These are phyloP conservation scores for Rhyacophila evoluta DNA, from an alignment of 2,888 invertebrate species.

Conservation along the genomic window DNA sequence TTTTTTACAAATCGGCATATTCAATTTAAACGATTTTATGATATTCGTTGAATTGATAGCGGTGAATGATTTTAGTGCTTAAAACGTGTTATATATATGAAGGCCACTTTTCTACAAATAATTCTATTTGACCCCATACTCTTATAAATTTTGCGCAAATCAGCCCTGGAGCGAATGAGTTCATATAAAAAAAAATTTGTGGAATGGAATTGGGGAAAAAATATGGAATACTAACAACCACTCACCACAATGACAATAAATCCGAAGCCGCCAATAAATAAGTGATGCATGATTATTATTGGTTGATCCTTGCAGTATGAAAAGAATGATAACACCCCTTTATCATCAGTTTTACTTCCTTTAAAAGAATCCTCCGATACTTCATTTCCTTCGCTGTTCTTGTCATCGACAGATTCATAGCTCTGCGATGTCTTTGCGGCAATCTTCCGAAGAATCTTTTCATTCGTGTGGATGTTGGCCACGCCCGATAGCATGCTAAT, in stretches of 20 bases:
- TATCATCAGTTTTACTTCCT: background rate
- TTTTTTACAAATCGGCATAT: no score
- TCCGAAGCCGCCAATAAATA: constrained; percentile 81
- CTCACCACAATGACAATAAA: constrained; percentile 80
- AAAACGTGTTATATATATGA: no score
- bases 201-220: no score
- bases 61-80: no score
- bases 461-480: constrained; percentile 30
- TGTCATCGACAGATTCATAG: background rate
- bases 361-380: background rate
- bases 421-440: constrained; percentile 17
- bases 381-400: constrained; percentile 16
- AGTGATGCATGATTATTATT: constrained; percentile 79
- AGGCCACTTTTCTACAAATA: no score
- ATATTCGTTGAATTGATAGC: no score
- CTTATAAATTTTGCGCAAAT: no score
- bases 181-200: no score
- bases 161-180: no score
- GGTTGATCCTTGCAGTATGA: constrained; percentile 74
- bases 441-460: constrained; percentile 38
- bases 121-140: no score
- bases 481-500: constrained; percentile 49
- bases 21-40: no score
- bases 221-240: no score
- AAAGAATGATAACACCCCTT: constrained; percentile 60